Conservation (phyloP, 2,797 vertebrate genomes). For the Ceryle rudis region DNA sequence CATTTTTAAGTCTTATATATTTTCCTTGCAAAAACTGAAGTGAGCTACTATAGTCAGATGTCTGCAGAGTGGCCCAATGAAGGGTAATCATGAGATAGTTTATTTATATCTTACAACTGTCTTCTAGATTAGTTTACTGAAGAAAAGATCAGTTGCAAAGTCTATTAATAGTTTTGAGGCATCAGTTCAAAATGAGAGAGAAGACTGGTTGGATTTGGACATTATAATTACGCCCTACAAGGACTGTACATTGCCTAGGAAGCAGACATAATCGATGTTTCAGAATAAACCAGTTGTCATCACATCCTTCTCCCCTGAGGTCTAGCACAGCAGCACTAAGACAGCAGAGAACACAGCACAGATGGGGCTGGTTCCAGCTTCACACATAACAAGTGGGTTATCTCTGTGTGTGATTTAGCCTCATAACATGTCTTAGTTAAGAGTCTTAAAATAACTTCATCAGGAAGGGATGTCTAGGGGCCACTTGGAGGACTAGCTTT, state of each 20-base stretch:
- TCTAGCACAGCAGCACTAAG: background rate
- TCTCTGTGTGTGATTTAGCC: background rate
- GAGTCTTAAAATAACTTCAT: background rate
- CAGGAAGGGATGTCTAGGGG: background rate
- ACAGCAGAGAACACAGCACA: fast-evolving
- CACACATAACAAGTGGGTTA: background rate
- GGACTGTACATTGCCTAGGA: background rate
- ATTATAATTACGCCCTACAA: fast-evolving
- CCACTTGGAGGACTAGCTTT: background rate
- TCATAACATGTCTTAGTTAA: fast-evolving
- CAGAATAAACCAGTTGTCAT: background rate
- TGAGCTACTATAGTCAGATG: background rate
- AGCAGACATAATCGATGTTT: fast-evolving
- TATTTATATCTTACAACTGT: background rate
- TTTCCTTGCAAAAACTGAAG: background rate
- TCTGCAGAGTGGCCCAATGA: background rate
- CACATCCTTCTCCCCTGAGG: background rate
- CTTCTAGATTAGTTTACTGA: background rate
- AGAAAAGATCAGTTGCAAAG: background rate
- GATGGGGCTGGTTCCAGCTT: background rate
- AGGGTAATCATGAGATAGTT: background rate
- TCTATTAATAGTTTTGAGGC: background rate
- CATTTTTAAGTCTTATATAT: background rate
- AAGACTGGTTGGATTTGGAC: background rate
- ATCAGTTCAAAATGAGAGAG: background rate